Conservation (phyloP, 2,113 vertebrate species). For the Podiceps cristatus region DNA sequence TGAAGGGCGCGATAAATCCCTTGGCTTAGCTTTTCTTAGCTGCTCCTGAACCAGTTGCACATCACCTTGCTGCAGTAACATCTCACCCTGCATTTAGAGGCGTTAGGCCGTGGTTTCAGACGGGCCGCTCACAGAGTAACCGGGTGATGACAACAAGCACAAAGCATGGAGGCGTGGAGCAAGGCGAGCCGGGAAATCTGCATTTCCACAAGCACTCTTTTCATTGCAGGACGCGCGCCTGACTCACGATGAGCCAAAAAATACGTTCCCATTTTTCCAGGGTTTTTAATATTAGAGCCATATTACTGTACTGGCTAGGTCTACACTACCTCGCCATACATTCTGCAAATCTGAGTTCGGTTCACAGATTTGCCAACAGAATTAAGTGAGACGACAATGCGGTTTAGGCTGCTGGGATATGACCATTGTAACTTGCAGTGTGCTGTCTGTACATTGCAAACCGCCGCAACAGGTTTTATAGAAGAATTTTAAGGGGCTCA, state of each 20-base stretch:
- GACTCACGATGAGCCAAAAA: background rate
- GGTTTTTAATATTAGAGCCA: background rate
- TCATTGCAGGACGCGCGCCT: background rate
- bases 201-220: background rate
- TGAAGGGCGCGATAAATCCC: background rate
- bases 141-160: background rate
- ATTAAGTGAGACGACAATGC: too few species aligned
- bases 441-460: background rate
- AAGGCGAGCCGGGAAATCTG: fast-evolving
- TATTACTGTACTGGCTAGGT: fast-evolving
- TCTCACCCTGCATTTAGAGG: background rate
- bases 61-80: fast-evolving
- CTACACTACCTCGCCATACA: fast-evolving
- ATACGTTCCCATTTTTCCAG: background rate
- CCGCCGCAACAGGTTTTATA: background rate
- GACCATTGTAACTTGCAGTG: background rate
- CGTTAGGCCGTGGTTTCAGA: fast-evolving
- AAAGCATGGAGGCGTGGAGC: fast-evolving
- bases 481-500: background rate
- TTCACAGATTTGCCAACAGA: background rate
- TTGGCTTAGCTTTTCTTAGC: background rate
- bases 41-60: background rate
- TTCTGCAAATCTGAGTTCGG: background rate
- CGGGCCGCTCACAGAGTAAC: background rate
- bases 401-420: fast-evolving